Conservation (phyloP, 2,113 vertebrate genomes). For the Dasyornis broadbenti region DNA sequence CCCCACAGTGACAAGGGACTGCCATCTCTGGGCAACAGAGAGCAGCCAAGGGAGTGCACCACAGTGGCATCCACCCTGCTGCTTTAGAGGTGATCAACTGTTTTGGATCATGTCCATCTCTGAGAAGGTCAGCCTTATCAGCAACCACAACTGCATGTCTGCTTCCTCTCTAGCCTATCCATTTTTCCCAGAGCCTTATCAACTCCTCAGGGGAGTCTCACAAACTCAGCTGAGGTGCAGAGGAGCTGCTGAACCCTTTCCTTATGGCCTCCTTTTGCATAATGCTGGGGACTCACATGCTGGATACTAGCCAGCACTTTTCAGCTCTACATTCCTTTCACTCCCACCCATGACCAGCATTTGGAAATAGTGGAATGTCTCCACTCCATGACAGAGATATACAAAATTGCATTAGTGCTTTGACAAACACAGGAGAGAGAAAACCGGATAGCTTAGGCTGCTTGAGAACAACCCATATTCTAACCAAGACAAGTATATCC, state of each 20-base stretch:
- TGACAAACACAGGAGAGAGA: not conserved
- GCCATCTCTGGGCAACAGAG: not conserved
- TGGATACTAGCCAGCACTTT: not conserved
- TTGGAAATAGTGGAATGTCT: not conserved
- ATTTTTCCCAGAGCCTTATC: not conserved
- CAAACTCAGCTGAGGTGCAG: not conserved
- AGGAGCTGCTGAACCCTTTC: not conserved
- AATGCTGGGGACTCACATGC: fast-evolving
- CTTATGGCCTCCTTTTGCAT: not conserved
- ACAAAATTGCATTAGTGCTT: not conserved
- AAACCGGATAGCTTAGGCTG: not conserved
- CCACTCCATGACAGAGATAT: not conserved
- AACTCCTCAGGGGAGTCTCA: not conserved
- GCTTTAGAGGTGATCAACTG: not conserved
- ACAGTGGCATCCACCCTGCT: not conserved
- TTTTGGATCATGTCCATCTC: not conserved
- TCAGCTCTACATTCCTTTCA: not conserved
- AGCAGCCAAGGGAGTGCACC: fast-evolving
- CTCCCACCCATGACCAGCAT: not conserved
- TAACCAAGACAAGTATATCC: not conserved
- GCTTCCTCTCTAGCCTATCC: not conserved
- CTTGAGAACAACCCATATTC: not conserved
- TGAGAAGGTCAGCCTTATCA: not conserved
- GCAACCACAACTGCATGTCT: not conserved
- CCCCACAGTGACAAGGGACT: fast-evolving